Percentiles rank a stretch among this genome's conserved stretches.
Evolutionary conservation across 2,113 vertebrate genomes (phyloP).

Genomic region (Mirounga angustirostris): DNA sequence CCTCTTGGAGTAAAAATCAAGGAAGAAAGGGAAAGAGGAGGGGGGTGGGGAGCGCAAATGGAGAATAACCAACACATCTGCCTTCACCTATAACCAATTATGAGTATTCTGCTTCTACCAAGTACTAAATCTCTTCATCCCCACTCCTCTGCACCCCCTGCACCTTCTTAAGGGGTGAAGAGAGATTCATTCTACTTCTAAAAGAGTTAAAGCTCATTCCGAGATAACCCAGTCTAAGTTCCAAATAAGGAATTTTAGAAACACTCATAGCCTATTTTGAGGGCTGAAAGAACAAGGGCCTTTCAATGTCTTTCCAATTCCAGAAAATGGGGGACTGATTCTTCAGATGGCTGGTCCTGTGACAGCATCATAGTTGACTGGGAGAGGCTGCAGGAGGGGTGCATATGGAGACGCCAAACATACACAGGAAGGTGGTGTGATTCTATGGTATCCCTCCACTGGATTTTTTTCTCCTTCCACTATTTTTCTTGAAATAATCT

Average conservation of each 20-base stretch:
- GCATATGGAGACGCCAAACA: fast-evolving
- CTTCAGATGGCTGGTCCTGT: not conserved
- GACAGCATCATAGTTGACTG: fast-evolving
- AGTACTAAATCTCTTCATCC: not conserved
- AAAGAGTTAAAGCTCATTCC: not conserved
- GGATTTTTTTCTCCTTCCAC: fast-evolving
- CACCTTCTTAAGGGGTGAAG: not conserved
- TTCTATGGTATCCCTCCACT: not conserved
- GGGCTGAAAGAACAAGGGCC: not conserved
- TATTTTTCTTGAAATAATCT: not conserved
- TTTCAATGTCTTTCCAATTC: not conserved
- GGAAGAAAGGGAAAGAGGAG: not conserved
- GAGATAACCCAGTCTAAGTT: not conserved
- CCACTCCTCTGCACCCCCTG: not conserved
- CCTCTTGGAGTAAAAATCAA: not conserved
- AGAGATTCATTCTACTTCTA: not conserved
- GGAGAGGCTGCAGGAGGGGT: not conserved
- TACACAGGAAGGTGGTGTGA: no score
- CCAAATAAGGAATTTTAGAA: not conserved
- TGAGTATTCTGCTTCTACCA: no score
- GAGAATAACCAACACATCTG: not conserved
- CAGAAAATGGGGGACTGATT: not conserved
- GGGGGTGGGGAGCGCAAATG: no score
- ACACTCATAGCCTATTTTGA: not conserved
- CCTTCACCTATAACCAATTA: not conserved